Evolutionary conservation across 2,888 invertebrate species (phyloP), one percentile per base, ranked within the genome.

Genomic region (Cheilosia grossa): DNA sequence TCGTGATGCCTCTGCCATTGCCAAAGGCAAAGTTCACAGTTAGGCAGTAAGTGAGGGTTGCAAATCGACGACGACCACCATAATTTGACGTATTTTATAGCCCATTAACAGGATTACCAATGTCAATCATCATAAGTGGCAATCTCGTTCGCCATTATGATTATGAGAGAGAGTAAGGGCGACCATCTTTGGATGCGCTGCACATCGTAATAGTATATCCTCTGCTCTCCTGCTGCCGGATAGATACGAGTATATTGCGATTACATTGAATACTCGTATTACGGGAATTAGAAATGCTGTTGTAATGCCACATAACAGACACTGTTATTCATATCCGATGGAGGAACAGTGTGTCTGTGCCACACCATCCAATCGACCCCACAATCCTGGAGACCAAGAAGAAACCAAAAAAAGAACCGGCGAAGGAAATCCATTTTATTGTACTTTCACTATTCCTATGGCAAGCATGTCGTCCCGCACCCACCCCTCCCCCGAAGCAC

Each of bases 101-200:
- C 88, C 88, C 88, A 88, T 88, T 88, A 88, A 88, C 87, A 88
- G 88, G 87, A 88, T 88, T 88, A 88, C 87, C 87, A 88, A 88
- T 88, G 88, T 88, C 88, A 88, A 88, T 88, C 88, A 88, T 88
- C 87, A 88, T 88, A 88, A 88, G 88, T 88, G 88, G 88, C 87
- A 88, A 87, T 87, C 88, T 87, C 86, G 82, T 87, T 87, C 88
- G 82, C 82, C 72, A 66, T 85, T 81, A 81, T 77, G 77, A 87
- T 88, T 87, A 86, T 81, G 82, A 86, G 69, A 72, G 58, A 5
- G 58, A 33, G 33, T 2, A 21, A 49, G 44, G 6, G 30, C 27
- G 27, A 17, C 21, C 42, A 56, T 75, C 82, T 86, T 86, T 42
- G 42, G 79, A 81, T 79, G 77, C 78, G 72, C 87, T 70, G 79